Evolutionary conservation across 2,888 invertebrate species (phyloP), one percentile per base, ranked within the genome.

Genomic region (Galeruca laticollis): DNA sequence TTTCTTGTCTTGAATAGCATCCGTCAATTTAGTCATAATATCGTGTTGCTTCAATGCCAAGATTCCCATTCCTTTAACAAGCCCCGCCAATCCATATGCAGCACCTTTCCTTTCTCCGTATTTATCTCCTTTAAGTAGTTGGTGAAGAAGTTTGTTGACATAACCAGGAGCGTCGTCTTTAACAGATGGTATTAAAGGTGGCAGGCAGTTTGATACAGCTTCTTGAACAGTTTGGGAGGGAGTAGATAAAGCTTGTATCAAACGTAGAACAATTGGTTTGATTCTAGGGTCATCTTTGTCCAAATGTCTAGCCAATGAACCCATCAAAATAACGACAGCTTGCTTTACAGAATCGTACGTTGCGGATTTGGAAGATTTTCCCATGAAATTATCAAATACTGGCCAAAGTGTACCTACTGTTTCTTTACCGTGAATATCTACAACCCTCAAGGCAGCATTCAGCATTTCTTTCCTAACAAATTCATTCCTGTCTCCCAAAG

Each of bases 211-310:
- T 54, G 98, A 95, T 0, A 99, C 98, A 0, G 99, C 95, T 86
- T 98, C 97, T 89, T 99, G 99, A 0, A 79, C 94, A 88, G 96
- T 95, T 84, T 99, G 98, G 47, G 98, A 98, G 11, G 99, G 99
- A 47, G 99, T 99, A 40, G 95, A 94, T 4, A 99, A 88, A 0
- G 98, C 95, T 61, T 95, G 92, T 62, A 99, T 91, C 56, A 99
- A 88, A 70, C 98, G 90, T 78, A 92, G 90, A 9, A 99, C 93
- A 80, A 99, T 99, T n/a, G 98, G 97, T 82, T 94, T 94, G 78
- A 98, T 93, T 81, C 96, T 89, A 2, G 92, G 90, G 86, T 98
- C 97, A 74, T 92, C 92, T 73, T 95, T 94, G 78, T 95, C 96
- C 80, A 99, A 90, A 89, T 99, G 98, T 52, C 96, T 90, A n/a